Evolutionary conservation across 2,888 invertebrate genomes (phyloP).

Genomic region (Pyrgus malvae): DNA sequence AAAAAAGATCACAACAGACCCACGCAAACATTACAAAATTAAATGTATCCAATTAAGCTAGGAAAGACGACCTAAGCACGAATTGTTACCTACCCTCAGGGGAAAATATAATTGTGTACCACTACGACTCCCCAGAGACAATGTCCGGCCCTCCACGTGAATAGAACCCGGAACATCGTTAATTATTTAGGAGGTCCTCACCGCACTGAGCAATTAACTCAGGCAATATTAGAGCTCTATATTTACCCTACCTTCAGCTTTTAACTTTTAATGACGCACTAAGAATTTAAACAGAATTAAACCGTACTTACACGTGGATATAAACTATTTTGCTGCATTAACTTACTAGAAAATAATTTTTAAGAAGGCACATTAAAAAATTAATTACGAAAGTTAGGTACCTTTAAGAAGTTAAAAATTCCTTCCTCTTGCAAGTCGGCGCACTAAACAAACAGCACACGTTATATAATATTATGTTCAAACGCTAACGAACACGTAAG

Average conservation of each 20-base stretch:
- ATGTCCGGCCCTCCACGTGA: conserved; percentile 2
- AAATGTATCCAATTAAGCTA: no score
- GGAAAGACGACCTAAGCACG: no score
- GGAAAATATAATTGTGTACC: conserved; percentile 11
- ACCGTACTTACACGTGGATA: no score
- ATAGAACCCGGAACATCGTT: conserved; percentile 30
- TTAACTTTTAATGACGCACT: conserved; percentile 7
- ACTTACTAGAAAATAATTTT: no score
- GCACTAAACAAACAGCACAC: conserved; percentile 72
- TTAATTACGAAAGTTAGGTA: conserved; percentile 21
- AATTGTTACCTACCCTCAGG: not conserved
- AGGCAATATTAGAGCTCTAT: conserved; percentile 22
- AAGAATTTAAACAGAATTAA: conserved; percentile 1
- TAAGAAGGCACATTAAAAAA: not conserved
- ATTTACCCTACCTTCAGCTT: not conserved
- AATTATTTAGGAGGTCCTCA: conserved; percentile 40
- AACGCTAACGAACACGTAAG: conserved; percentile 59
- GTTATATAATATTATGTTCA: conserved; percentile 66
- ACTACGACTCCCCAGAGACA: not conserved
- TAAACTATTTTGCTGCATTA: no score
- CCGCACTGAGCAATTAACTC: conserved; percentile 37
- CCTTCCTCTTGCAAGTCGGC: conserved; percentile 26
- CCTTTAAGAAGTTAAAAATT: conserved; percentile 29
- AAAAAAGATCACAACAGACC: no score
- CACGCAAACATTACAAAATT: no score